A percentile compares a stretch with the other conserved stretches of the same genome.
phyloP scores from a whole-genome alignment of 2,113 vertebrate genomes.

The Sarotherodon lohbergeri region DNA sequence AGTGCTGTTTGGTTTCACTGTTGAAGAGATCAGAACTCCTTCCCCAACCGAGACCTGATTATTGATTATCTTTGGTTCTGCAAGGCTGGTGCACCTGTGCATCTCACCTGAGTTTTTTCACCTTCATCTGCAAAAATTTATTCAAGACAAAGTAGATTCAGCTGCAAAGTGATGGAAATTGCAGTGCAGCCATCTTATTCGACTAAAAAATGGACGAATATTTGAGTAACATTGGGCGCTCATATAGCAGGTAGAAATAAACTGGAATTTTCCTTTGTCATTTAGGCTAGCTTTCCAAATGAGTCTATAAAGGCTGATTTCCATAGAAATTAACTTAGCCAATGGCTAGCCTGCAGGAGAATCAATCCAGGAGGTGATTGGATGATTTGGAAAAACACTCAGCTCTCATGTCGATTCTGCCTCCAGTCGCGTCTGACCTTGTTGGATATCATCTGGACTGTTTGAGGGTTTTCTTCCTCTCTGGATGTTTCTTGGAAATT shows the following conservation, averaged over 20 bases:
- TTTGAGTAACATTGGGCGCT: not conserved
- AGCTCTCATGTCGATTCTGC: not conserved
- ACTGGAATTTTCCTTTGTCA: not conserved
- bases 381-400: not conserved
- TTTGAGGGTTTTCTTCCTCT: not conserved
- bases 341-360: not conserved
- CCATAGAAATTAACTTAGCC: not conserved
- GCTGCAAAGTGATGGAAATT: not conserved
- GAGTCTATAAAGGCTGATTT: not conserved
- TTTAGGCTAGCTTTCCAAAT: not conserved
- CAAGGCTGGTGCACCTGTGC: not conserved
- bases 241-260: not conserved
- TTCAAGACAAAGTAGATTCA: not conserved
- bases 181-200: not conserved
- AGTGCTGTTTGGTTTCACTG: not conserved
- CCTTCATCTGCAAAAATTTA: not conserved
- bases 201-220: rapidly evolving
- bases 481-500: not conserved
- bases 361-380: not conserved
- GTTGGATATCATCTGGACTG: not conserved
- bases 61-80: not conserved
- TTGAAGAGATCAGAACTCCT: not conserved
- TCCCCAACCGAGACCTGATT: not conserved
- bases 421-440: not conserved
- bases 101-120: not conserved